These are phyloP conservation scores for Flexamia atlantica DNA, from an alignment of 2,888 invertebrate genomes.

Conservation along the genomic window DNA sequence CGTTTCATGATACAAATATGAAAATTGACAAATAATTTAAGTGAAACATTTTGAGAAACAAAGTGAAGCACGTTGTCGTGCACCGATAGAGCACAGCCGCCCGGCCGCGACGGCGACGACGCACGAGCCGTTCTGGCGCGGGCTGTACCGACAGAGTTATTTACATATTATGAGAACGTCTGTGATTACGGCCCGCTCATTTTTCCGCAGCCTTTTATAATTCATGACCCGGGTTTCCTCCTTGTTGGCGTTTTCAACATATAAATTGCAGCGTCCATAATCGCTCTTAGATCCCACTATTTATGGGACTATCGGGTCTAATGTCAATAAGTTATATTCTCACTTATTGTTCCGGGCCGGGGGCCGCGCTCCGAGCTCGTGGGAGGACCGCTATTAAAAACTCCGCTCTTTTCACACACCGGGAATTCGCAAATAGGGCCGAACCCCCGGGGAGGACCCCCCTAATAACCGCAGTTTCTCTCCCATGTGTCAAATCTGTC, in stretches of 20 bases:
- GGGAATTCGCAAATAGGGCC: slow-evolving; percentile 49
- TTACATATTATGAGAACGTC: slow-evolving; percentile 64
- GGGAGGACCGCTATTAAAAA: slow-evolving; percentile 37
- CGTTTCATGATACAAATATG: too few species aligned
- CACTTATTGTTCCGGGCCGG: slow-evolving; percentile 55
- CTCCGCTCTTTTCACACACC: slow-evolving; percentile 50
- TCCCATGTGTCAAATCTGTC: slow-evolving; percentile 46
- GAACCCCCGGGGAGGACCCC: slow-evolving; percentile 19
- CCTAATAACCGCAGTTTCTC: slow-evolving; percentile 47
- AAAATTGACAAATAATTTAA: too few species aligned
- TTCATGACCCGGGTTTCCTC: slow-evolving; percentile 62
- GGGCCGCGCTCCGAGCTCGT: slow-evolving; percentile 23
- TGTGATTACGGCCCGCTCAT: slow-evolving; percentile 63
- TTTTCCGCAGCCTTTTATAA: slow-evolving; percentile 63
- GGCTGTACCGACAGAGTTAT: slow-evolving; percentile 62
- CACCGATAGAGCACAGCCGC: not conserved
- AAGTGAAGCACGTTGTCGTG: too few species aligned
- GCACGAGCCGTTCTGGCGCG: slow-evolving; percentile 38
- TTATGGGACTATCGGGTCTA: slow-evolving; percentile 60
- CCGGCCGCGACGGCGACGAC: not conserved
- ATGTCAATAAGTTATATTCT: slow-evolving; percentile 63
- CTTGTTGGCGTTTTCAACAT: slow-evolving; percentile 63
- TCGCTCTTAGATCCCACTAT: slow-evolving; percentile 61
- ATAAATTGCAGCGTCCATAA: slow-evolving; percentile 60
- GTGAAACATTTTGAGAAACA: too few species aligned